Conservation (phyloP, 2,888 invertebrate species). For the Auanema freiburgensis region DNA sequence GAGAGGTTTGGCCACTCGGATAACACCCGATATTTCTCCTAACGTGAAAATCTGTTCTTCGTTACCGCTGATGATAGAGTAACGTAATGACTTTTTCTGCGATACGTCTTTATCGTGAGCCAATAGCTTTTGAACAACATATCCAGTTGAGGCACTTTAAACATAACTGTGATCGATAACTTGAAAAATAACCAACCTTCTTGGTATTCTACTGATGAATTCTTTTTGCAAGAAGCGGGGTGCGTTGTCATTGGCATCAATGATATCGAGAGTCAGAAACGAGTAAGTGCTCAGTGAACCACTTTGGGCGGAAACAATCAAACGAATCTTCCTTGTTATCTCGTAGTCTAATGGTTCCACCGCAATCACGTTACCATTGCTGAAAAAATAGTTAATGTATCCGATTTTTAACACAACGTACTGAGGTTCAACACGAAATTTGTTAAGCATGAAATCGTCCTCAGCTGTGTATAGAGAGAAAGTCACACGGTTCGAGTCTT, state of each 20-base stretch:
- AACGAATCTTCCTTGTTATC: conserved; percentile 24
- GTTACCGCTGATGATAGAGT: conserved; percentile 70
- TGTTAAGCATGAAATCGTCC: conserved; percentile 45
- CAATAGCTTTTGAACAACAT: background rate
- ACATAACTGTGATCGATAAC: too few relatives aligned
- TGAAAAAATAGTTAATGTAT: conserved; percentile 8
- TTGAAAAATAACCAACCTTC: conserved; percentile 12
- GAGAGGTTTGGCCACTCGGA: conserved; percentile 35
- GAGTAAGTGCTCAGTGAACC: conserved; percentile 35
- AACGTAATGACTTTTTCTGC: background rate
- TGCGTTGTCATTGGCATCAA: conserved; percentile 68
- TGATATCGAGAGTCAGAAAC: conserved; percentile 27
- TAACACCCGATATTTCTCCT: conserved; percentile 46
- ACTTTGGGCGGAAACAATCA: conserved; percentile 39
- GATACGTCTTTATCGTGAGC: background rate
- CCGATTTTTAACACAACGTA: background rate
- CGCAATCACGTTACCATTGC: conserved; percentile 49
- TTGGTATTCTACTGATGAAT: conserved; percentile 28
- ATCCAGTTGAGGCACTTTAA: too few relatives aligned
- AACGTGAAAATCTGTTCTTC: conserved; percentile 71
- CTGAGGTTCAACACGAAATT: conserved; percentile 47
- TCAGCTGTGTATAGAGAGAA: conserved; percentile 48
- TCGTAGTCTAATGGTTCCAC: conserved; percentile 45
- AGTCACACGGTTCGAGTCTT: conserved; percentile 25
- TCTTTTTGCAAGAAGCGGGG: conserved; percentile 63